Evolutionary conservation across 2,888 invertebrate genomes (phyloP), one percentile per base, ranked within the genome.

Genomic region (Eupithecia subfuscata): DNA sequence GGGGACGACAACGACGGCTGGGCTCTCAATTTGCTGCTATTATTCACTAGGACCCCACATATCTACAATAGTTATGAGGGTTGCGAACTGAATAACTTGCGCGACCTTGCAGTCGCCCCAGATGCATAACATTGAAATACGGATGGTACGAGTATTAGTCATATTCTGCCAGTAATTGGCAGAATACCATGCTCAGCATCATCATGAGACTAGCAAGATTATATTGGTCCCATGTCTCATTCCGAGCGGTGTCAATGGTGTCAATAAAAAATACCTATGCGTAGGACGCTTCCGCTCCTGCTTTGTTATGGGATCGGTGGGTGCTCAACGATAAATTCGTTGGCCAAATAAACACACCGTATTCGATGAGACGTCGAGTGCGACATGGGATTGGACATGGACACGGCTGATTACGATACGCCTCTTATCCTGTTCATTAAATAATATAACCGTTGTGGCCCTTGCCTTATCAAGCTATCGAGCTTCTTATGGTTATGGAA

Each of bases 11-110:
- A n/a, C 67, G 43, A 68, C 68, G 71, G 22, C 70, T 56, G 72
- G 77, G 80, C 82, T 84, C 85, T 82, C 84, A 85, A 87, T 88
- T 79, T 79, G 75, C 75, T 78, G 78, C 75, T 89, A 87, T 89
- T 90, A 90, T 89, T 91, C 85, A 85, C 84, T 87, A 81, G 82
- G 84, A 84, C 87, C 91, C 89, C 86, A 83, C 83, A 82, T 80
- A 74, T 77, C 76, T 78, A 85, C 84, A 84, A 84, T 83, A 82
- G 82, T 79, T 40, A 80, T 37, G 81, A 82, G 82, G 82, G 82
- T 78, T 80, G 75, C 71, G 71, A 77, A 60, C 74, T 67, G 75
- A 78, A 76, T 82, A 84, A 83, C 77, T 78, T 75, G 63, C 69
- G 65, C 72, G 76, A 79, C 81, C 79, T 80, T 81, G 78, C 76